Percentiles rank a stretch among this genome's conserved stretches.
phyloP scores from a whole-genome alignment of 1,140 invertebrate species.

The Diorhabda sublineata region DNA sequence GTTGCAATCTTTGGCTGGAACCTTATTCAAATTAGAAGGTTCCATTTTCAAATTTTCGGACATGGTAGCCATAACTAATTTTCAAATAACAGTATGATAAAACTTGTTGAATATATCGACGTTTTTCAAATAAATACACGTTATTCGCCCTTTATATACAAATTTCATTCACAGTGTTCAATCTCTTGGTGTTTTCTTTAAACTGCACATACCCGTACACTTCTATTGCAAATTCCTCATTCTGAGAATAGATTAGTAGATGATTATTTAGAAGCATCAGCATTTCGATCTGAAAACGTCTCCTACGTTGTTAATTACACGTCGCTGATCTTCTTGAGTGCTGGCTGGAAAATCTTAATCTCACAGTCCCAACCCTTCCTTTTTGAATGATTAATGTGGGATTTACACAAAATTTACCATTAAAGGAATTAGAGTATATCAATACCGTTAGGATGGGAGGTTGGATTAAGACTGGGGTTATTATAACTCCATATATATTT shows the following conservation, averaged over 20 bases:
- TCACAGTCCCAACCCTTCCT: constrained; percentile 15
- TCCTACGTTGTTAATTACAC: constrained; percentile 22
- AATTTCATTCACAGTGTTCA: too few species aligned
- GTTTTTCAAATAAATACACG: too few species aligned
- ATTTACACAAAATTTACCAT: constrained; percentile 20
- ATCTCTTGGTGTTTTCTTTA: too few species aligned
- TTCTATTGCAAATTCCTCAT: not conserved
- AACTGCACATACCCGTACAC: too few species aligned
- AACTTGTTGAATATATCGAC: too few species aligned
- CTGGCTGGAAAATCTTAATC: constrained; percentile 23
- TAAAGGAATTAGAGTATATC: constrained; percentile 10
- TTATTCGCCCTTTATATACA: too few species aligned
- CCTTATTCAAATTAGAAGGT: too few species aligned
- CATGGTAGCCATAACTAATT: too few species aligned
- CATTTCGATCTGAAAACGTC: constrained; percentile 3
- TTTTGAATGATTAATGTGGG: constrained; percentile 21
- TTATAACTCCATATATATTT: constrained; percentile 1
- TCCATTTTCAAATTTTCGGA: too few species aligned
- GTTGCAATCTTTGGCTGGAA: too few species aligned
- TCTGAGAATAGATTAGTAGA: constrained; percentile 16
- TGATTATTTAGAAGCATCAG: constrained; percentile 20
- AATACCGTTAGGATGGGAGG: constrained; percentile 5
- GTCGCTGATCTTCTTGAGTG: constrained; percentile 20
- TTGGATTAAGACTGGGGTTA: constrained; percentile 1
- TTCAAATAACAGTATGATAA: too few species aligned